Conservation (phyloP, 23 tunicate genomes). For the Halocynthia aurantium region DNA sequence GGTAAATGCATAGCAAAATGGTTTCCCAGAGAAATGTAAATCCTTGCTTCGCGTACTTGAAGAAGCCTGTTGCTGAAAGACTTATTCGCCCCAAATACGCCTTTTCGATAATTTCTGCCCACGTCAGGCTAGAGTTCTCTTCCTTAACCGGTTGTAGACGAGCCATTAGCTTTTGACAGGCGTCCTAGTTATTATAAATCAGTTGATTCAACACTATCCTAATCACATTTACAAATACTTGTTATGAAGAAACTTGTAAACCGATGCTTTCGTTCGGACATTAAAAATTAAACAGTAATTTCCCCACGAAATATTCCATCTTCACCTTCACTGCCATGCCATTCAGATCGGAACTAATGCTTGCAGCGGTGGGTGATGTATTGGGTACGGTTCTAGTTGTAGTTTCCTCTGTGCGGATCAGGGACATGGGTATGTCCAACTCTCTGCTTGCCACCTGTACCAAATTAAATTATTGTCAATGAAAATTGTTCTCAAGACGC, state of each 20-base stretch:
- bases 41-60: slow-evolving; percentile 18
- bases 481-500: neutral
- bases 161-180: slow-evolving; percentile 48
- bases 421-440: slow-evolving; percentile 54
- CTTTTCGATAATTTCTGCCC: slow-evolving; percentile 39
- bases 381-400: slow-evolving; percentile 84
- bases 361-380: slow-evolving; percentile 76
- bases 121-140: slow-evolving; percentile 28
- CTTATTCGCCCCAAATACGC: slow-evolving; percentile 73
- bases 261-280: no score
- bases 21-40: no score
- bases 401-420: slow-evolving; percentile 62
- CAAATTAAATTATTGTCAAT: neutral
- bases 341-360: slow-evolving; percentile 64
- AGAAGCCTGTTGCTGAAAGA: slow-evolving; percentile 63
- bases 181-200: slow-evolving; percentile 22
- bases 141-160: slow-evolving; percentile 50
- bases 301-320: no score
- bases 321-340: slow-evolving; percentile 89
- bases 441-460: slow-evolving; percentile 70
- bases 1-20: no score
- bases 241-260: no score
- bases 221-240: no score
- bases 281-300: no score
- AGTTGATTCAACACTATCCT: no score